Percentiles rank a stretch among this genome's conserved stretches.
These are phyloP conservation scores for Uloborus plumipes DNA, from an alignment of 2,888 invertebrate species.

Conservation along the genomic window DNA sequence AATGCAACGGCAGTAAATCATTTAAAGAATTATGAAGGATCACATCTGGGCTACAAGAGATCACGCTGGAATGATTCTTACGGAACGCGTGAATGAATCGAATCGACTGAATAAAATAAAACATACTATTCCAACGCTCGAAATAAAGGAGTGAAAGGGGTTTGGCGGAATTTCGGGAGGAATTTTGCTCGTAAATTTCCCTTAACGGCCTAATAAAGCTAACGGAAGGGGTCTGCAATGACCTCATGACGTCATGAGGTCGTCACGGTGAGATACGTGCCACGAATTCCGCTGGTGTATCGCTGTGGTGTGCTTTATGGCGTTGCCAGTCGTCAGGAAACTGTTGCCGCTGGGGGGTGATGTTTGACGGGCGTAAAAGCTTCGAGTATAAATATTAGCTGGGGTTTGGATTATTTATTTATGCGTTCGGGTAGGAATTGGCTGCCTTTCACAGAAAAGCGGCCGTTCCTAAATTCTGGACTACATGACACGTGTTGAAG, in stretches of 20 bases:
- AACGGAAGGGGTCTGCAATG: slow-evolving; percentile 34
- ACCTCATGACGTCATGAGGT: slow-evolving; percentile 40
- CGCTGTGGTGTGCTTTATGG: slow-evolving; percentile 13
- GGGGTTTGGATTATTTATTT: slow-evolving; percentile 34
- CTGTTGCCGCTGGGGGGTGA: slow-evolving; percentile 27
- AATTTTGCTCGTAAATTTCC: slow-evolving; percentile 51
- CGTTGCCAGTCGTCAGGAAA: slow-evolving; percentile 15
- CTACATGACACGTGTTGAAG: too few relatives aligned
- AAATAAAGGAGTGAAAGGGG: slow-evolving; percentile 5
- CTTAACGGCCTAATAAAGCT: slow-evolving; percentile 58
- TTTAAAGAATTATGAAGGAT: too few relatives aligned
- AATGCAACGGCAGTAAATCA: too few relatives aligned
- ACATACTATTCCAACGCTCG: slow-evolving; percentile 5
- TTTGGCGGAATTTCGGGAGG: slow-evolving; percentile 23
- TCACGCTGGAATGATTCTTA: too few relatives aligned
- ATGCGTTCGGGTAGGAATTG: not conserved
- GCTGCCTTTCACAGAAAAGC: too few relatives aligned
- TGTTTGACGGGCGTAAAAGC: slow-evolving; percentile 22
- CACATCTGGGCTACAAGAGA: too few relatives aligned
- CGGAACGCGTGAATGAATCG: slow-evolving; percentile 10
- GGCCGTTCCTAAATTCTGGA: too few relatives aligned
- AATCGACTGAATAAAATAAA: slow-evolving; percentile 29
- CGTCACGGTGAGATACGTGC: slow-evolving; percentile 52
- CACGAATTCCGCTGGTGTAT: slow-evolving; percentile 28
- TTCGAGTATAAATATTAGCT: slow-evolving; percentile 17